A percentile compares a stretch with the other conserved stretches of the same genome.
These are phyloP conservation scores for Halyomorpha halys DNA, from an alignment of 1,140 invertebrate genomes.

Conservation along the genomic window DNA sequence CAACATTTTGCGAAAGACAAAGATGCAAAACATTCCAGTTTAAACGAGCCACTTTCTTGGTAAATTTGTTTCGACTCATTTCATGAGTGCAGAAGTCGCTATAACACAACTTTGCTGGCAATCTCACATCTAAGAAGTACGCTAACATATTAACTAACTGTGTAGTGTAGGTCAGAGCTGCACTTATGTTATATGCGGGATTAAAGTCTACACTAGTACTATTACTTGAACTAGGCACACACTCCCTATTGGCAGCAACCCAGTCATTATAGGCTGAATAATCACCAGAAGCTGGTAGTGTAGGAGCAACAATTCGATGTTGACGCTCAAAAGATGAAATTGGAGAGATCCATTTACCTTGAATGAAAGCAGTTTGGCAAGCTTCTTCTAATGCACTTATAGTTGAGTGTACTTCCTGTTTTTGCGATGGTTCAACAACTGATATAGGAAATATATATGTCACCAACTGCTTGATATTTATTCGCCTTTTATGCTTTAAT, in stretches of 20 bases:
- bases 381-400: slow-evolving; percentile 64
- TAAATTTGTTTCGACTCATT: slow-evolving; percentile 59
- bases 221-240: slow-evolving; percentile 43
- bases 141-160: slow-evolving; percentile 71
- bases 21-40: slow-evolving; percentile 74
- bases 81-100: slow-evolving; percentile 65
- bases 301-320: slow-evolving; percentile 62
- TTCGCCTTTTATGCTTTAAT: slow-evolving; percentile 49
- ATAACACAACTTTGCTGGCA: slow-evolving; percentile 65
- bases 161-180: slow-evolving; percentile 67
- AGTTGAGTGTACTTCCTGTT: slow-evolving; percentile 42
- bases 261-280: slow-evolving; percentile 64
- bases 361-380: slow-evolving; percentile 58
- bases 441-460: slow-evolving; percentile 67
- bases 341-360: slow-evolving; percentile 60
- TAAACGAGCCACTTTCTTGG: slow-evolving; percentile 58
- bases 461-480: slow-evolving; percentile 54
- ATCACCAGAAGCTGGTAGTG: slow-evolving; percentile 63
- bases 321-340: slow-evolving; percentile 53
- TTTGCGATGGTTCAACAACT: slow-evolving; percentile 43
- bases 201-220: slow-evolving; percentile 46
- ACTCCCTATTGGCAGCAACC: slow-evolving; percentile 55
- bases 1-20: slow-evolving; percentile 66
- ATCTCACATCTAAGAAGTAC: slow-evolving; percentile 60
- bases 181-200: slow-evolving; percentile 60